These are phyloP conservation scores for Caranx melampygus DNA, from an alignment of 2,113 vertebrate species.

Conservation along the genomic window DNA sequence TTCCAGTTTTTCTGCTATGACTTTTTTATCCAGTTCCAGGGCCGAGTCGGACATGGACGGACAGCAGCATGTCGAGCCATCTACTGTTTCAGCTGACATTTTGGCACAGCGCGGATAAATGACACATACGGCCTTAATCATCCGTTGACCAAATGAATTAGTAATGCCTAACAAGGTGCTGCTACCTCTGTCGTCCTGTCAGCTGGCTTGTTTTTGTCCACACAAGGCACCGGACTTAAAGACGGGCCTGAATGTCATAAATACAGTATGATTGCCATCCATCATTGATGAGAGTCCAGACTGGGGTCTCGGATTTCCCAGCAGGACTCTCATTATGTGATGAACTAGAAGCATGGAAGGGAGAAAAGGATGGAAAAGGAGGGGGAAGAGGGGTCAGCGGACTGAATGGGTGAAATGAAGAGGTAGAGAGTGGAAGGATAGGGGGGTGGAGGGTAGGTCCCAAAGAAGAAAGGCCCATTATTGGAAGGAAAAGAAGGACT, in stretches of 20 bases:
- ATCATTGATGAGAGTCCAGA: constrained; percentile 52
- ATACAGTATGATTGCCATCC: constrained; percentile 53
- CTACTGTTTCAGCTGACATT: constrained; percentile 4
- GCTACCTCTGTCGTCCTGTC: constrained; percentile 24
- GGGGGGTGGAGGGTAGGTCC: neutral
- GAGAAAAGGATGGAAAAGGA: constrained; percentile 6
- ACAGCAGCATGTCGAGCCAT: neutral
- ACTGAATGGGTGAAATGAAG: constrained; percentile 1
- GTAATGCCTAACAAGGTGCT: constrained; percentile 54
- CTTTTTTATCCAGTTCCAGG: neutral
- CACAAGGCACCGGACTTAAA: constrained; percentile 12
- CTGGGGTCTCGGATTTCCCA: constrained; percentile 47
- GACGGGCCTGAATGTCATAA: constrained; percentile 56
- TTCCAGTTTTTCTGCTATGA: neutral
- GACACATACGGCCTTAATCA: constrained; percentile 18
- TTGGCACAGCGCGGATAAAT: constrained; percentile 35
- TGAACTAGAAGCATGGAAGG: neutral
- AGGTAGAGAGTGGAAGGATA: neutral
- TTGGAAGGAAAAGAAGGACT: neutral
- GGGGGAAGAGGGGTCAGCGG: neutral
- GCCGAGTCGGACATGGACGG: neutral
- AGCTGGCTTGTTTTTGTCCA: constrained; percentile 12
- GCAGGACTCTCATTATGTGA: constrained; percentile 25
- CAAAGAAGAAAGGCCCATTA: neutral
- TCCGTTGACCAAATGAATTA: constrained; percentile 32